Conservation (phyloP, 2,888 invertebrate genomes). For the Girardia tigrina region DNA sequence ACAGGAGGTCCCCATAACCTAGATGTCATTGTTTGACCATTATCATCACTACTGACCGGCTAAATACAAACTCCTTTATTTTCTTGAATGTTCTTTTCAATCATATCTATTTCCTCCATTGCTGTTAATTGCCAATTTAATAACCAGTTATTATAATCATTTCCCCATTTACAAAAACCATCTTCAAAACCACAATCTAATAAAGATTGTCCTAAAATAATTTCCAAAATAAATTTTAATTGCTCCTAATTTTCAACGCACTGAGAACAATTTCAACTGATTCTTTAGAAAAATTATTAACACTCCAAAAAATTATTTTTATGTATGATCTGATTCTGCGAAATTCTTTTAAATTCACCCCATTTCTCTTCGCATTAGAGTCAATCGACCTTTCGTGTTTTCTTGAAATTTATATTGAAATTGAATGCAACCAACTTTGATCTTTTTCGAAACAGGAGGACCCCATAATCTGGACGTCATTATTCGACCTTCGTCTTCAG, state of each 20-base stretch:
- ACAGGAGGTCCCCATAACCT: slow-evolving; percentile 2
- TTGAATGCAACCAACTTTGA: neutral
- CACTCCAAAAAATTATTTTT: too few species aligned
- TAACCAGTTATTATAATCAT: neutral
- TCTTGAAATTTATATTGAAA: slow-evolving; percentile 4
- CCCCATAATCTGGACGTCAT: slow-evolving; percentile 19
- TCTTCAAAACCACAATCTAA: neutral
- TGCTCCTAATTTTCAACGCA: too few species aligned
- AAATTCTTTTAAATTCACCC: too few species aligned
- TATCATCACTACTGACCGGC: neutral
- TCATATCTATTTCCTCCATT: slow-evolving; percentile 15
- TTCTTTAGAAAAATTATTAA: too few species aligned
- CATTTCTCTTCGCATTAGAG: neutral
- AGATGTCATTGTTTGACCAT: neutral
- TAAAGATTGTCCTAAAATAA: neutral
- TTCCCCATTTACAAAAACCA: slow-evolving; percentile 10
- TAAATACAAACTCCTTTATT: neutral
- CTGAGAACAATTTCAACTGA: too few species aligned
- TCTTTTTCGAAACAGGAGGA: neutral
- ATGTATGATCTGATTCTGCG: too few species aligned
- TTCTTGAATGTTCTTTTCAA: neutral
- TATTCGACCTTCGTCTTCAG: neutral
- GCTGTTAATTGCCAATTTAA: slow-evolving; percentile 20
- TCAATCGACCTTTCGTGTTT: neutral
- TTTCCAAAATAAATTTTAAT: too few species aligned